phyloP scores from a whole-genome alignment of 2,113 vertebrate species.

The Scolopax mira region DNA sequence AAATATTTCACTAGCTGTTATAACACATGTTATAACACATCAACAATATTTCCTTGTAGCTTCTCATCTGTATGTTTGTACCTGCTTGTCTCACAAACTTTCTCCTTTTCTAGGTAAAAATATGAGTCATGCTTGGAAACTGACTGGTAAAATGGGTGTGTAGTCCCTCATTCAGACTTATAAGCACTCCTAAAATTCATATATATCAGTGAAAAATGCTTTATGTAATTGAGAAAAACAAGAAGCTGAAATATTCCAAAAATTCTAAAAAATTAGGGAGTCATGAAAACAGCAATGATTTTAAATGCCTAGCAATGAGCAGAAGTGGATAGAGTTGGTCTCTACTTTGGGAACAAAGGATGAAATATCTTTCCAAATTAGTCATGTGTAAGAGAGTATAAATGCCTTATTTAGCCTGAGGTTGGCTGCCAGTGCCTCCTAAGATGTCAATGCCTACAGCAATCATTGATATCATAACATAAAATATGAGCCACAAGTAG shows the following conservation, averaged over 20 bases:
- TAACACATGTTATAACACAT: too few relatives aligned
- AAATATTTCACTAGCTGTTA: neutral
- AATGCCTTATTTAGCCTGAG: neutral
- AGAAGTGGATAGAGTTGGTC: neutral
- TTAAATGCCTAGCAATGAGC: neutral
- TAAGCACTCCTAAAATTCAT: neutral
- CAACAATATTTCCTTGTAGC: neutral
- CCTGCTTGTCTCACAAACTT: neutral
- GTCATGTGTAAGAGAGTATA: neutral
- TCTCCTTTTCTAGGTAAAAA: neutral
- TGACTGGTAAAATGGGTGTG: neutral
- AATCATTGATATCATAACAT: neutral
- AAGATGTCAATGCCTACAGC: neutral
- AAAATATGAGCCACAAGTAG: neutral
- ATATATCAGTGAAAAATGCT: neutral
- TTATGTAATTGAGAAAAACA: neutral
- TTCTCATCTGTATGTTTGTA: neutral
- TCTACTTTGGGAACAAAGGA: neutral
- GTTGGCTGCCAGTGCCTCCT: neutral
- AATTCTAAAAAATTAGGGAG: neutral
- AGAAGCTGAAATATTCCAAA: neutral
- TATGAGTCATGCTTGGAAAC: neutral
- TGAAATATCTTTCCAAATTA: neutral
- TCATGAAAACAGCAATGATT: neutral
- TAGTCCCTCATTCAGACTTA: neutral